Conservation (phyloP, 2,888 invertebrate genomes). For the Trichopria drosophilae region DNA sequence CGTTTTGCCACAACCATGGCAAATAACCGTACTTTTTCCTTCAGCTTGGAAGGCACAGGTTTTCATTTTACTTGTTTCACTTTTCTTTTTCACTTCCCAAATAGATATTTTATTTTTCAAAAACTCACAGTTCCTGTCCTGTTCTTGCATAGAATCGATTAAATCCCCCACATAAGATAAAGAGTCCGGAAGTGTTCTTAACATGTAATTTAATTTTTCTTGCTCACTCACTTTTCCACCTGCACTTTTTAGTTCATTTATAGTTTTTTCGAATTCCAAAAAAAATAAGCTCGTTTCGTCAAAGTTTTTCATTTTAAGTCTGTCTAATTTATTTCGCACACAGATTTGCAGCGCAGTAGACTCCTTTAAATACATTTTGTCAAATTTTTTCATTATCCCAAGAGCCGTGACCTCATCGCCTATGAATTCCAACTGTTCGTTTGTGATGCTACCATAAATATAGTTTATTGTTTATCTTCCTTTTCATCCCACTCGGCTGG, state of each 20-base stretch:
- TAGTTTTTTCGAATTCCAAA: constrained; percentile 32
- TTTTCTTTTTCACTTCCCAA: constrained; percentile 15
- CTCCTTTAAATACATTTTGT: constrained; percentile 11
- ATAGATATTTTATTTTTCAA: constrained; percentile 36
- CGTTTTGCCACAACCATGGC: constrained; percentile 19
- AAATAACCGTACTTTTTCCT: constrained; percentile 11
- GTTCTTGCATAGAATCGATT: constrained; percentile 35
- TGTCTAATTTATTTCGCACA: constrained; percentile 10
- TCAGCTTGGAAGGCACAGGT: constrained; percentile 25
- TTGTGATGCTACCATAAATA: constrained; percentile 27
- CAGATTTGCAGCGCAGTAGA: constrained; percentile 19
- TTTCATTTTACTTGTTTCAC: constrained; percentile 7
- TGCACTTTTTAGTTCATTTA: constrained; percentile 35
- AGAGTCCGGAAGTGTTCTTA: constrained; percentile 36
- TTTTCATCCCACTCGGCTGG: constrained; percentile 24
- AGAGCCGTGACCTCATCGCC: constrained; percentile 7
- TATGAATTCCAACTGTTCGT: constrained; percentile 34
- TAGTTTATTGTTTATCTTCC: constrained; percentile 28
- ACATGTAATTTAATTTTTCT: constrained; percentile 41
- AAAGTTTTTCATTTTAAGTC: constrained; percentile 17
- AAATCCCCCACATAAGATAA: constrained; percentile 39
- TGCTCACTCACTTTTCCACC: constrained; percentile 34
- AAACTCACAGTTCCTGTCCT: constrained; percentile 37
- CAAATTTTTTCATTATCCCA: constrained; percentile 16
- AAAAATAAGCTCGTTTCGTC: constrained; percentile 17